Evolutionary conservation across 2,113 vertebrate genomes (phyloP).

Genomic region (Elanus axillaris): DNA sequence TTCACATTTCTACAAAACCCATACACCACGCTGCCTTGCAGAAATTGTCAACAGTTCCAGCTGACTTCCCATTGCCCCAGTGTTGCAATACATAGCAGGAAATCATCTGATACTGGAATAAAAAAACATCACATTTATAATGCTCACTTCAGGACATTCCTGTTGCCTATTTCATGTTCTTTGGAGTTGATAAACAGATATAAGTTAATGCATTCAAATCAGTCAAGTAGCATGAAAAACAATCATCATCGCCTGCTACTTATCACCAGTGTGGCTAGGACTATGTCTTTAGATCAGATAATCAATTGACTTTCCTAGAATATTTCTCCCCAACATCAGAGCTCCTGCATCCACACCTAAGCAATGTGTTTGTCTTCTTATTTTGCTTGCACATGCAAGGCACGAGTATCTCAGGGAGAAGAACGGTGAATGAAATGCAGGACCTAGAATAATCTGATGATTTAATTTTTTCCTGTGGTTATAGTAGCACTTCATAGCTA

Average conservation of each 20-base stretch:
- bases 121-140: not conserved
- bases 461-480: not conserved
- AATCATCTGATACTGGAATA: not conserved
- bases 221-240: not conserved
- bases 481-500: not conserved
- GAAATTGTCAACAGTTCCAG: not conserved
- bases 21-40: not conserved
- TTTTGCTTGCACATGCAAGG: not conserved
- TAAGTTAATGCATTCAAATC: not conserved
- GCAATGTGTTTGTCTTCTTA: not conserved
- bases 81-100: not conserved
- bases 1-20: not conserved
- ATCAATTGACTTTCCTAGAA: not conserved
- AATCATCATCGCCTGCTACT: not conserved
- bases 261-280: not conserved
- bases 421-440: not conserved
- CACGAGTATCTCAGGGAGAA: not conserved
- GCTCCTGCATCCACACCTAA: not conserved
- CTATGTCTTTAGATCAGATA: not conserved
- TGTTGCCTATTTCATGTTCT: not conserved
- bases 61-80: not conserved
- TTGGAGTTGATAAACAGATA: not conserved
- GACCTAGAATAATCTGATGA: not conserved
- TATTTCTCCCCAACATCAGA: not conserved
- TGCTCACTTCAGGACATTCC: not conserved